phyloP scores from a whole-genome alignment of 2,113 vertebrate genomes.

The Morone chrysops region DNA sequence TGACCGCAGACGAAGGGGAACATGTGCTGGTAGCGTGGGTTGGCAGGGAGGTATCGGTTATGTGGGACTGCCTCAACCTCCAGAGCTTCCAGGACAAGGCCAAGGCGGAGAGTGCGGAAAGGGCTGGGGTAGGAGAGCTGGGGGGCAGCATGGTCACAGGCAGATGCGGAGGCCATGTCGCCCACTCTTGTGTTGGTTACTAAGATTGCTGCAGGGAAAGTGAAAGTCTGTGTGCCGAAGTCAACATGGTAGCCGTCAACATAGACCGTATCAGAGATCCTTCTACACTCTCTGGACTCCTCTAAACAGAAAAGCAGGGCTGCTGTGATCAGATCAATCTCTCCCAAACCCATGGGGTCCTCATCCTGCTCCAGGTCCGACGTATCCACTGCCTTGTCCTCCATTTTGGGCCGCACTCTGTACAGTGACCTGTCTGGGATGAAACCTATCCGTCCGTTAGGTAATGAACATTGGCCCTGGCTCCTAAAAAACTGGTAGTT shows the following conservation, averaged over 20 bases:
- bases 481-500: slow-evolving; percentile 84
- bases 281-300: slow-evolving; percentile 93
- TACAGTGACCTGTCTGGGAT: slow-evolving; percentile 78
- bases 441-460: slow-evolving; percentile 80
- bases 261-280: slow-evolving; percentile 93
- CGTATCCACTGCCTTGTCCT: slow-evolving; percentile 96
- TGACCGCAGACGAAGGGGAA: slow-evolving; percentile 98
- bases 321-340: slow-evolving; percentile 95
- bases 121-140: slow-evolving; percentile 96
- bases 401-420: slow-evolving; percentile 85
- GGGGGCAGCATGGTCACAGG: slow-evolving; percentile 95
- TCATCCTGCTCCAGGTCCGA: slow-evolving; percentile 93
- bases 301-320: slow-evolving; percentile 95
- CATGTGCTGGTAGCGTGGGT: slow-evolving; percentile 84
- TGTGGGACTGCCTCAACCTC: slow-evolving; percentile 73
- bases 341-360: slow-evolving; percentile 94
- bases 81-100: slow-evolving; percentile 93
- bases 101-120: slow-evolving; percentile 93
- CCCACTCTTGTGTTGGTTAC: slow-evolving; percentile 97
- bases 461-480: slow-evolving; percentile 82
- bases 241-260: slow-evolving; percentile 90
- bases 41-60: slow-evolving; percentile 70
- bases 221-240: slow-evolving; percentile 97
- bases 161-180: slow-evolving; percentile 96
- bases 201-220: slow-evolving; percentile 94